phyloP scores from a whole-genome alignment of 1,140 invertebrate species.

The Monomorium pharaonis region DNA sequence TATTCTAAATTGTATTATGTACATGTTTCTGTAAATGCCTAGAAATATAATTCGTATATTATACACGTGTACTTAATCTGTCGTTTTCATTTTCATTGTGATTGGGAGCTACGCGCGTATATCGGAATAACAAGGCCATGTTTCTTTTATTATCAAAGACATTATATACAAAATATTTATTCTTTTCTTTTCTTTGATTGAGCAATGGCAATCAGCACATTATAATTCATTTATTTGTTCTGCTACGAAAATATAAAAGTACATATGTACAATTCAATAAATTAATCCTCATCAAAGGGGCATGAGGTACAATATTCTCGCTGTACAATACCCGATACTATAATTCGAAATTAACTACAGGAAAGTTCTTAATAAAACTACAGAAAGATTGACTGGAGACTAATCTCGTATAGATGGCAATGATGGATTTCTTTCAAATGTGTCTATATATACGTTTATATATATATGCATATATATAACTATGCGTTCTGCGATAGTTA shows the following conservation, averaged over 20 bases:
- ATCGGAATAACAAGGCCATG: constrained; percentile 80
- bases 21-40: constrained; percentile 46
- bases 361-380: constrained; percentile 49
- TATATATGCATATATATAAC: constrained; percentile 58
- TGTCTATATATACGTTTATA: constrained; percentile 54
- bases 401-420: constrained; percentile 51
- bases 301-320: constrained; percentile 69
- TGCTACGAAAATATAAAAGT: constrained; percentile 82
- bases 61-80: constrained; percentile 33
- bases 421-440: constrained; percentile 28
- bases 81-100: constrained; percentile 10
- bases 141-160: constrained; percentile 79
- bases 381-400: constrained; percentile 29
- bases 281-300: constrained; percentile 76
- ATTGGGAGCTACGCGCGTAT: constrained; percentile 57
- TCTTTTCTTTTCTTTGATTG: constrained; percentile 75
- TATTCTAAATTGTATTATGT: constrained; percentile 23
- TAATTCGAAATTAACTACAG: constrained; percentile 63
- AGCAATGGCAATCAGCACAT: constrained; percentile 74
- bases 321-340: constrained; percentile 66
- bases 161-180: constrained; percentile 85
- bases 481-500: constrained; percentile 4
- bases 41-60: constrained; percentile 45
- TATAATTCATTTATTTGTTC: constrained; percentile 68
- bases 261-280: constrained; percentile 84